phyloP scores from a whole-genome alignment of 2,113 vertebrate species.

The Hypanus sabinus region DNA sequence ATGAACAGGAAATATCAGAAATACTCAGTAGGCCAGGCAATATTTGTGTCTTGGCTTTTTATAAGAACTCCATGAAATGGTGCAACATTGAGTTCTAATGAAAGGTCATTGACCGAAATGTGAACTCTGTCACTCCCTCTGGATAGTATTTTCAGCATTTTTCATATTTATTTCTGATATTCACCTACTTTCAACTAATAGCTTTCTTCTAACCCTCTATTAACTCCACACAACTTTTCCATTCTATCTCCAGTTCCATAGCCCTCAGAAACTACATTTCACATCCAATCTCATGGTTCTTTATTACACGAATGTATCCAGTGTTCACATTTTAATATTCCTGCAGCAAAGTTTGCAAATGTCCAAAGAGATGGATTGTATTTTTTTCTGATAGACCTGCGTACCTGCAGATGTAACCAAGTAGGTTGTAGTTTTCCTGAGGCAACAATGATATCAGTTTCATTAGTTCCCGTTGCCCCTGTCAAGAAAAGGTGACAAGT shows the following conservation, averaged over 20 bases:
- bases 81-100: too few relatives aligned
- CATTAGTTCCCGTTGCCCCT: constrained; percentile 72
- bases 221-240: neutral
- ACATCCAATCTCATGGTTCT: neutral
- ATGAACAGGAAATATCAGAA: neutral
- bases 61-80: too few relatives aligned
- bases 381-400: too few relatives aligned
- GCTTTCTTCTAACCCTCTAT: neutral
- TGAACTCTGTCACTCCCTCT: too few relatives aligned
- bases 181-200: neutral
- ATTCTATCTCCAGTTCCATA: neutral
- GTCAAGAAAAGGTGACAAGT: neutral
- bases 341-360: neutral
- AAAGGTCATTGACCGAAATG: too few relatives aligned
- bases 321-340: neutral
- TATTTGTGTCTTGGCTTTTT: too few relatives aligned
- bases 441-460: constrained; percentile 78
- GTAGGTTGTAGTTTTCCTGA: constrained; percentile 80
- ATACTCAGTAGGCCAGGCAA: neutral
- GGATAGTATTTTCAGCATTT: too few relatives aligned
- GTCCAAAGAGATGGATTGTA: neutral
- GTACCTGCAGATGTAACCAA: constrained; percentile 90
- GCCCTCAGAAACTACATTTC: neutral
- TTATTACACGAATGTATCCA: neutral
- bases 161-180: neutral